These are phyloP conservation scores for Epizoanthus ramosus DNA, from an alignment of 92 coral and sea anemone genomes.

Conservation along the genomic window DNA sequence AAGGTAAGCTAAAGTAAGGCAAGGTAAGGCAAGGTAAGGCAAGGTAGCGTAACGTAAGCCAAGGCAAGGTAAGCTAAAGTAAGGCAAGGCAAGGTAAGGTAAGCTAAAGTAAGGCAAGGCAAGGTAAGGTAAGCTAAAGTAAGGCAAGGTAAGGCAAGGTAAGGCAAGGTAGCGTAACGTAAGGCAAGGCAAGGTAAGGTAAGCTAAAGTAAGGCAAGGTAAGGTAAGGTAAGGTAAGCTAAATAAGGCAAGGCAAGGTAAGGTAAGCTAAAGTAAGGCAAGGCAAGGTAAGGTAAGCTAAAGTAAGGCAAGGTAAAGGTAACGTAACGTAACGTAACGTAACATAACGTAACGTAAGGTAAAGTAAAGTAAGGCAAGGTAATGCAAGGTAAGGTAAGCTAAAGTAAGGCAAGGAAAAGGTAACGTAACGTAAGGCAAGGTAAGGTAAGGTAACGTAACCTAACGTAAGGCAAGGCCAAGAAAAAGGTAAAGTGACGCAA, in stretches of 20 bases:
- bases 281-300: background rate
- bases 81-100: too few species aligned
- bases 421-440: background rate
- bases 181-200: too few species aligned
- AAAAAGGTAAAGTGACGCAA: too few species aligned
- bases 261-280: background rate
- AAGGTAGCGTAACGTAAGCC: too few species aligned
- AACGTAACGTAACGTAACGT: background rate
- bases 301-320: background rate
- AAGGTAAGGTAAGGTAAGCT: too few species aligned
- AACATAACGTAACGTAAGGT: background rate
- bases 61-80: too few species aligned
- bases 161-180: too few species aligned
- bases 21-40: too few species aligned
- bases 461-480: background rate
- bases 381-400: background rate
- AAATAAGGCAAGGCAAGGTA: background rate
- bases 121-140: background rate
- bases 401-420: background rate
- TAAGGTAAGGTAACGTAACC: background rate
- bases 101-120: too few species aligned
- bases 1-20: background rate
- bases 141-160: too few species aligned
- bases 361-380: background rate
- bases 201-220: too few species aligned